phyloP scores from a whole-genome alignment of 2,888 invertebrate genomes.

The Drepanosiphum platanoidis region DNA sequence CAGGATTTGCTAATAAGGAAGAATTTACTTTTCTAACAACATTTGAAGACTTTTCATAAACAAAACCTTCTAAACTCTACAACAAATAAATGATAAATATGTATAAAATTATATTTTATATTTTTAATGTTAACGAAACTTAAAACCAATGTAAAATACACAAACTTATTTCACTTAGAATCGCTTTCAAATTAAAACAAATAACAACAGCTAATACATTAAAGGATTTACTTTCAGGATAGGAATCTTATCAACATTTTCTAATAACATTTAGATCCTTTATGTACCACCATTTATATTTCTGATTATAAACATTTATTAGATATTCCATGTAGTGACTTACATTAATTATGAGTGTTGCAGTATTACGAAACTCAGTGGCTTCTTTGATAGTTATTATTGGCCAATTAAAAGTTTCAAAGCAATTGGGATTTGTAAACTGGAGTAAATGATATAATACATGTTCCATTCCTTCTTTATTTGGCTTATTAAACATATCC shows the following conservation, averaged over 20 bases:
- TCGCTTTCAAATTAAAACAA: too few relatives aligned
- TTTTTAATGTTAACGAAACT: too few relatives aligned
- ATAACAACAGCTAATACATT: too few relatives aligned
- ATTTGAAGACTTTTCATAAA: constrained; percentile 52
- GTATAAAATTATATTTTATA: background rate
- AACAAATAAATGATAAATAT: too few relatives aligned
- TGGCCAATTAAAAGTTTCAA: constrained; percentile 52
- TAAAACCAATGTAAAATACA: too few relatives aligned
- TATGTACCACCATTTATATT: too few relatives aligned
- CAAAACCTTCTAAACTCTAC: constrained; percentile 47
- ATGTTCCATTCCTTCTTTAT: constrained; percentile 59
- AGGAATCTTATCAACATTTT: too few relatives aligned
- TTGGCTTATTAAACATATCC: constrained; percentile 54
- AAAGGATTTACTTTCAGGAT: too few relatives aligned
- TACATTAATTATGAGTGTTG: constrained; percentile 42
- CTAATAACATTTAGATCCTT: too few relatives aligned
- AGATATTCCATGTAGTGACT: background rate
- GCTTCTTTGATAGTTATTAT: constrained; percentile 44
- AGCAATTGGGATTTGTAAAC: constrained; percentile 36
- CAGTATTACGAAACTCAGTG: constrained; percentile 49
- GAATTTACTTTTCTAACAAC: constrained; percentile 48
- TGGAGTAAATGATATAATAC: constrained; percentile 35
- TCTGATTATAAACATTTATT: too few relatives aligned
- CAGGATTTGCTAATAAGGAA: constrained; percentile 58
- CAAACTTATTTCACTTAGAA: too few relatives aligned